Conservation (phyloP, 2,888 invertebrate species). For the Heliconius erato region DNA sequence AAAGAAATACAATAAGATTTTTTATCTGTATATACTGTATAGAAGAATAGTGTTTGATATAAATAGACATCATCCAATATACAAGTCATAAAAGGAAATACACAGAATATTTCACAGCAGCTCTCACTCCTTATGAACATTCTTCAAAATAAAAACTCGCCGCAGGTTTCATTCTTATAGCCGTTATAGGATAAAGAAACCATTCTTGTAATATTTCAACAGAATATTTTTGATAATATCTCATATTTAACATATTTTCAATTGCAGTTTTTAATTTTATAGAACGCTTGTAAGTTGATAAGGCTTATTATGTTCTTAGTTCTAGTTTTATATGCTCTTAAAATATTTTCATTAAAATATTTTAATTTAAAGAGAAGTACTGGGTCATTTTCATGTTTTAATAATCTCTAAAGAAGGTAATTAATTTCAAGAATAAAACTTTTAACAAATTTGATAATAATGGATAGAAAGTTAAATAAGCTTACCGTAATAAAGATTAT, state of each 20-base stretch:
- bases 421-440: background rate
- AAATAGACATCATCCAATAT: background rate
- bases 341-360: background rate
- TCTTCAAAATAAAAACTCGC: slow-evolving; percentile 19
- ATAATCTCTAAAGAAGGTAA: background rate
- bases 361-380: background rate
- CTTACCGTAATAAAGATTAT: background rate
- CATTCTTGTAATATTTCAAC: background rate
- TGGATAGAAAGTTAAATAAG: background rate
- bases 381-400: background rate
- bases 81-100: background rate
- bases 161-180: slow-evolving; percentile 10
- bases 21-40: background rate
- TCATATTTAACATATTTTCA: background rate
- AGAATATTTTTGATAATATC: background rate
- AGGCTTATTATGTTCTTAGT: background rate
- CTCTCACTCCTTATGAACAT: slow-evolving; percentile 12
- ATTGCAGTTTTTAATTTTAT: background rate
- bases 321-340: background rate
- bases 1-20: background rate
- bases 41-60: background rate
- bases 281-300: background rate
- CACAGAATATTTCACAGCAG: background rate
- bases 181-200: background rate
- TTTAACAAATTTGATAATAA: background rate